Evolutionary conservation across 2,888 invertebrate species (phyloP).

Genomic region (Parapristionchus giblindavisi): DNA sequence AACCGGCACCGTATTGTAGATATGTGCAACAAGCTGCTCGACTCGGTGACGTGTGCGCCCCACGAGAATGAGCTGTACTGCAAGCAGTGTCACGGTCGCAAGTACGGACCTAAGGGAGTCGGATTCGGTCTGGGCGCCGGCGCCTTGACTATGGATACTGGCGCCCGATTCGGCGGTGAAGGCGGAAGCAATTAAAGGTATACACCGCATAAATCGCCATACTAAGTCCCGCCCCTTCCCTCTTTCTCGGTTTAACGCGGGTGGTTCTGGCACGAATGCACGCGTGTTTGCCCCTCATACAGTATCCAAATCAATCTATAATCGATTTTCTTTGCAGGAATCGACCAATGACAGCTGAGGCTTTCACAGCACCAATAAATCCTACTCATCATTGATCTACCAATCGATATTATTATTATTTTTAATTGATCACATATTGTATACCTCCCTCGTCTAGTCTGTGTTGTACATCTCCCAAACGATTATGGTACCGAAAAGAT

Average conservation of each 20-base stretch:
- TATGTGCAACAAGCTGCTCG: slow-evolving; percentile 90
- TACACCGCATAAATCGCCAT: background rate
- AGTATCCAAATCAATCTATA: background rate
- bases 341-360: slow-evolving; percentile 69
- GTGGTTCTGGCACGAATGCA: slow-evolving; percentile 4
- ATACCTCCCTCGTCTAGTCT: slow-evolving; percentile 11
- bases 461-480: background rate
- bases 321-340: slow-evolving; percentile 58
- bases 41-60: slow-evolving; percentile 93
- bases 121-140: slow-evolving; percentile 98
- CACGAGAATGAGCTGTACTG: slow-evolving; percentile 93
- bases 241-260: background rate
- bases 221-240: background rate
- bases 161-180: slow-evolving; percentile 81
- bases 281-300: background rate
- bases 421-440: background rate
- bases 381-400: slow-evolving; percentile 57
- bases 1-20: slow-evolving; percentile 69
- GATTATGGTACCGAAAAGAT: background rate
- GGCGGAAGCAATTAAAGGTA: slow-evolving; percentile 38
- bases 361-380: slow-evolving; percentile 69
- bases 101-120: slow-evolving; percentile 94
- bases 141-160: slow-evolving; percentile 92
- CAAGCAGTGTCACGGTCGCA: slow-evolving; percentile 93
- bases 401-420: background rate